Evolutionary conservation across 2,113 vertebrate genomes (phyloP), one percentile per base, ranked within the genome.

Genomic region (Noctilio leporinus): DNA sequence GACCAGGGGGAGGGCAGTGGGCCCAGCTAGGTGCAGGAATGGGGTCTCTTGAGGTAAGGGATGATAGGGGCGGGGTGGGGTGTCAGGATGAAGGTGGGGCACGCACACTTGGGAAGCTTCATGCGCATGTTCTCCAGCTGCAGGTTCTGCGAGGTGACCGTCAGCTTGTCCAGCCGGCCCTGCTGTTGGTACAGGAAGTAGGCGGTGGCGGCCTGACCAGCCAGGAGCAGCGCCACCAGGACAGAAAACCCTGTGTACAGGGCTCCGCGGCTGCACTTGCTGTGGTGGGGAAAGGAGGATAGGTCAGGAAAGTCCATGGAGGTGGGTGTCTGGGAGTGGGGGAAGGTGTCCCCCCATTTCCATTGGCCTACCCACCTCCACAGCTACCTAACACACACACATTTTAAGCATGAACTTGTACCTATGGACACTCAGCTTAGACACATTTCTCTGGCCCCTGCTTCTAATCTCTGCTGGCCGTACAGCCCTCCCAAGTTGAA

Each of bases 121-220:
- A 93, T 95, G 94, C 97, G 97, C 96, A 99, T 55, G 2, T 49
- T 96, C 94, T 99, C 98, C 93, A 98, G 98, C 96, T 98, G 97
- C 97, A 99, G 95, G 15, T 53, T 98, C 86, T 98, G 98, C 0
- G 98, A 97, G 70, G 96, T 98, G 95, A 94, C 98, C 53, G 99
- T 98, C 93, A 99, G 98, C 12, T 97, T 96, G 94, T 96, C 96
- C 97, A 99, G 99, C 97, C 99, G 98, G 94, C 97, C 96, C 6
- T 96, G 98, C 93, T 99, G 99, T 96, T 98, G 96, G 86, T 98
- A 98, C 77, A 99, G 97, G 82, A 99, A 99, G 98, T 99, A 99
- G 91, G 98, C 49, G 0, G 99, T 99, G 97, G 99, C 98, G 9
- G 98, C 99, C 98, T 99, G 99, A 95, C 99, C 99, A 0, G 97